Base-by-base conservation (phyloP, 1,140 invertebrate genomes). In the Augochlora pura region DNA sequence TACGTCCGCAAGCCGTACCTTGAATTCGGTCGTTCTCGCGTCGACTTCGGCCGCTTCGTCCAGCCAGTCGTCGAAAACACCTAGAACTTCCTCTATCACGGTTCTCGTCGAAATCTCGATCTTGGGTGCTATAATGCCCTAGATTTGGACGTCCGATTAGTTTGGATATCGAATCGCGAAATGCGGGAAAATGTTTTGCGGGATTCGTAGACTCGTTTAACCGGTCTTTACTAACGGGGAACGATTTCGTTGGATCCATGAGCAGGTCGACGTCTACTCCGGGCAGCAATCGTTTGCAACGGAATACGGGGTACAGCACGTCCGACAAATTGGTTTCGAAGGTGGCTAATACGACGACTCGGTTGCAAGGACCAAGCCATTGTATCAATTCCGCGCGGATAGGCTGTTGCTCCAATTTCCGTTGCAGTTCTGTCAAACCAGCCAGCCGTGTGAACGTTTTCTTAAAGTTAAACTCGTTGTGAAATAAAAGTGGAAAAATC, bases 381-480 rank as follows among this genome's bases (percentile, higher is more conserved):
- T 96, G 96, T 10, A 96, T 92, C 49, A 96, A 87, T 89, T 96
- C 94, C 77, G 93, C 94, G 82, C 94, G 94, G 79, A 96, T 90
- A 76, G 90, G 93, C 90, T 96, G 94, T 70, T 93, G 90, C 87
- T 94, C 94, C 93, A 91, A 87, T 39, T 79, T 87, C 46, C 79
- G 86, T 72, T 92, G 91, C 52, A 94, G 81, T 38, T 94, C 92
- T 49, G 88, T 86, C 82, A 94, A 91, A 86, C 91, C 93, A 88
- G 78, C 93, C 16, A 93, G 91, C 59, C 94, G 92, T 67, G 91
- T 89, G 87, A 94, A 95, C 57, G 94, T 92, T 91, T 96, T 95
- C 63, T 94, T 91, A 87, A 96, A 96, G 52, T 94, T 93, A 87
- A 96, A 96, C 78, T 94, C 94, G 86, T 96, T 94, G 83, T 95